Evolutionary conservation across 2,888 invertebrate species (phyloP), one percentile per base, ranked within the genome.

Genomic region (Cryptocephalus moraei): DNA sequence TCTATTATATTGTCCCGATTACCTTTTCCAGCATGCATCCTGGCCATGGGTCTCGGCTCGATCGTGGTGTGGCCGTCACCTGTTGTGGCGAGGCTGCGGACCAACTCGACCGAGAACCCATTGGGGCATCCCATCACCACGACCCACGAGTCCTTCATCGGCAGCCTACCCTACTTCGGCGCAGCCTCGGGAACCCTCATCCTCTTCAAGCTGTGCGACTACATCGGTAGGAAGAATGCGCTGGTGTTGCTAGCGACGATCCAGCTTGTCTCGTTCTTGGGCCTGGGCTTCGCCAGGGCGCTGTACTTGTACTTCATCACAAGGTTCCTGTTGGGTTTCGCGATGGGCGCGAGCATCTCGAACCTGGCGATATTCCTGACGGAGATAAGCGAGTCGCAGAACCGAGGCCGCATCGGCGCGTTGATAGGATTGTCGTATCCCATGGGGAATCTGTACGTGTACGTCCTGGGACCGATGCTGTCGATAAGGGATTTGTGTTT

Each of bases 341-440:
- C 78, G 1, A 75, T 80, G 0, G 83, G 85, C 0, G 77, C 82
- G 62, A 71, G 80, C n/a, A 84, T 82, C 69, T 80, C 84, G 0
- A 78, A 82, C 1, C 78, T 82, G 1, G 89, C 91, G 0, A 84
- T 90, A 78, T 92, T 91, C 69, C 79, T 90, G 49, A 86, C 86
- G 38, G 92, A 92, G 70, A 86, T 89, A 33, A 79, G 90, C 8
- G 83, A 87, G 74, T 80, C 82, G 47, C 81, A 82, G 31, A 78
- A 82, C 10, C 75, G 92, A 49, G 91, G 91, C 0, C 80, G 84
- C 0, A 71, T 91, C 2, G 54, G 56, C 8, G 48, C 89, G 1
- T 80, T 87, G 50, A 78, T 89, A 49, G 85, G 86, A 59, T 72
- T 81, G 36, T 84, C 84, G 70, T 79, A 86, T 40, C 71, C 70